Conservation (phyloP, 2,888 invertebrate genomes). For the Carcina quercana region DNA sequence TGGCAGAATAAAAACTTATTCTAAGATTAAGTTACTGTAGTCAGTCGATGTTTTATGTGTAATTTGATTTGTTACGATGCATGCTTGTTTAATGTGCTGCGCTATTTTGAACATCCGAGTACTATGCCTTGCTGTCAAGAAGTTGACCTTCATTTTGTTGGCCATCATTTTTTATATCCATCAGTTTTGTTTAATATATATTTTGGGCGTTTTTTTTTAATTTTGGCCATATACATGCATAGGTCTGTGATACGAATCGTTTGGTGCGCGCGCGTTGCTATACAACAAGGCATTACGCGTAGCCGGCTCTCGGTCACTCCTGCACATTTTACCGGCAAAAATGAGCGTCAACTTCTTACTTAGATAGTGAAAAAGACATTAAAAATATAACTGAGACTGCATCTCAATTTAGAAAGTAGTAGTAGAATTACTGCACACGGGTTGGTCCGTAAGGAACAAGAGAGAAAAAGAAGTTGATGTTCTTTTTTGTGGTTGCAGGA, state of each 20-base stretch:
- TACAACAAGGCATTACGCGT: conserved; percentile 64
- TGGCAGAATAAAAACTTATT: no score
- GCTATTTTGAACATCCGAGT: conserved; percentile 65
- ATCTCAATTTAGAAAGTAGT: conserved; percentile 73
- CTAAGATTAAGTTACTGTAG: conserved; percentile 4
- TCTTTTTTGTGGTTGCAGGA: conserved; percentile 91
- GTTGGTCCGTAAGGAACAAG: conserved; percentile 60
- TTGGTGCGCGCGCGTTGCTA: conserved; percentile 60
- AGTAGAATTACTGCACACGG: conserved; percentile 67
- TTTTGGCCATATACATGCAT: conserved; percentile 63
- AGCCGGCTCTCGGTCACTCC: conserved; percentile 69
- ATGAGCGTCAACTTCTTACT: conserved; percentile 91
- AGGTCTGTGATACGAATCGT: conserved; percentile 54
- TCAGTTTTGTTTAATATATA: conserved; percentile 66
- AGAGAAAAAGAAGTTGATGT: conserved; percentile 93
- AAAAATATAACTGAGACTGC: conserved; percentile 53
- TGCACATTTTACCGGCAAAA: conserved; percentile 81
- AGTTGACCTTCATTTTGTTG: conserved; percentile 96
- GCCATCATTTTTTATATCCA: conserved; percentile 85
- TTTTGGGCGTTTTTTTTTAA: conserved; percentile 64
- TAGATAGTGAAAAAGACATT: conserved; percentile 62
- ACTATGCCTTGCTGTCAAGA: conserved; percentile 85
- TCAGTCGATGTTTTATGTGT: conserved; percentile 1
- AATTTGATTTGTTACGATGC: conserved; percentile 29
- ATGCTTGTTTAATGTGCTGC: conserved; percentile 69